phyloP scores from a whole-genome alignment of 2,888 invertebrate species.

The Acleris holmiana region DNA sequence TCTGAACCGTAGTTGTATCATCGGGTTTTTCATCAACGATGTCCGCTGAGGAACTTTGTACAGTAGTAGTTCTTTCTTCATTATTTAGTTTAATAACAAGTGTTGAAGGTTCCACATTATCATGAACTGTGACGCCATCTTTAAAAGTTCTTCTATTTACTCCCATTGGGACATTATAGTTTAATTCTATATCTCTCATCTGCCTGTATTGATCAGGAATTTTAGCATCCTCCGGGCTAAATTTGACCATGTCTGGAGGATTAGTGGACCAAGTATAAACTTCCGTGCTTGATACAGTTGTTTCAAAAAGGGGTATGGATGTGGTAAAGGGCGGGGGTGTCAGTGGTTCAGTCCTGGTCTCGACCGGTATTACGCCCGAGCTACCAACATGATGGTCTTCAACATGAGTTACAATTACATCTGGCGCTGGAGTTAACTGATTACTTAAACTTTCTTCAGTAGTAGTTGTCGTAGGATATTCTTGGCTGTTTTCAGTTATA shows the following conservation, averaged over 20 bases:
- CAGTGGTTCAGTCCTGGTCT: slow-evolving; percentile 43
- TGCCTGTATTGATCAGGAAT: slow-evolving; percentile 63
- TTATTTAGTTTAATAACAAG: slow-evolving; percentile 62
- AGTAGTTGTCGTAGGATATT: slow-evolving; percentile 40
- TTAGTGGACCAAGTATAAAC: slow-evolving; percentile 50
- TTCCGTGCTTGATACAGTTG: slow-evolving; percentile 49
- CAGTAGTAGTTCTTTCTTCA: slow-evolving; percentile 29
- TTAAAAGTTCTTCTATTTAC: slow-evolving; percentile 43
- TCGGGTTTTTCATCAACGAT: slow-evolving; percentile 7
- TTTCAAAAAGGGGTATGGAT: slow-evolving; percentile 54
- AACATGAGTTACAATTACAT: slow-evolving; percentile 60
- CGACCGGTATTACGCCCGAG: slow-evolving; percentile 69
- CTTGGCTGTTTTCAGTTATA: slow-evolving; percentile 39
- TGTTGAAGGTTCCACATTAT: slow-evolving; percentile 47
- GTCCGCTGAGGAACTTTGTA: slow-evolving; percentile 33
- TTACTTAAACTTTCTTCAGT: slow-evolving; percentile 39
- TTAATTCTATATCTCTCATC: slow-evolving; percentile 44
- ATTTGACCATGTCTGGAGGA: slow-evolving; percentile 66
- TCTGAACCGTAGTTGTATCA: slow-evolving; percentile 50
- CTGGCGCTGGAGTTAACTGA: slow-evolving; percentile 47
- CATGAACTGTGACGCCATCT: slow-evolving; percentile 31
- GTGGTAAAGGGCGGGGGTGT: slow-evolving; percentile 46
- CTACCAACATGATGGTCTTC: slow-evolving; percentile 75
- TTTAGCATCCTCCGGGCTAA: slow-evolving; percentile 73
- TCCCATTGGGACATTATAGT: slow-evolving; percentile 39